Percentiles rank a stretch among this genome's conserved stretches.
Conservation (phyloP, 2,888 invertebrate species). For the Trichacis sp. region DNA sequence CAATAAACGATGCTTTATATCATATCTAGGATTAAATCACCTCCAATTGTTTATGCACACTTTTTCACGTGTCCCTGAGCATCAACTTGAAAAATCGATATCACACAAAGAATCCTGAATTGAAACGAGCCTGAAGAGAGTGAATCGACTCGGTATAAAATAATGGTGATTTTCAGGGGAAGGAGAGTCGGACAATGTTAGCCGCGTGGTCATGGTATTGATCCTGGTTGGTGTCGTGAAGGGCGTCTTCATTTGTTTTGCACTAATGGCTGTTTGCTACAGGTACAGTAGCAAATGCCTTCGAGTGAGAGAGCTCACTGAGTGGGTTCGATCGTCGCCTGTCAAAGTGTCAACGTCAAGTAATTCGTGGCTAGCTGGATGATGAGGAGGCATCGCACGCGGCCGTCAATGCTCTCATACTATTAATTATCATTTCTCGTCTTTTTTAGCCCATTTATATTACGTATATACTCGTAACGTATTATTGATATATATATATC, state of each 20-base stretch:
- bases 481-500: constrained; percentile 35
- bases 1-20: too few relatives aligned
- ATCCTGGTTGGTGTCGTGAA: constrained; percentile 93
- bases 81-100: too few relatives aligned
- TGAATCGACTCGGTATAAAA: constrained; percentile 29
- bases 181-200: constrained; percentile 80
- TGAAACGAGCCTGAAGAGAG: background rate
- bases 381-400: constrained; percentile 65
- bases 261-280: constrained; percentile 95
- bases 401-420: constrained; percentile 58
- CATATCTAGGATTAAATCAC: too few relatives aligned
- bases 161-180: constrained; percentile 74
- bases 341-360: constrained; percentile 55
- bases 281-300: constrained; percentile 75
- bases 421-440: constrained; percentile 46
- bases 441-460: constrained; percentile 51
- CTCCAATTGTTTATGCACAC: too few relatives aligned
- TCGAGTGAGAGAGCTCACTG: constrained; percentile 38
- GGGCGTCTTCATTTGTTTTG: constrained; percentile 95
- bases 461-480: constrained; percentile 24
- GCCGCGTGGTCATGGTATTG: constrained; percentile 91
- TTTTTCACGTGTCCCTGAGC: too few relatives aligned
- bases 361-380: constrained; percentile 64
- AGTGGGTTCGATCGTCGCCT: constrained; percentile 55
- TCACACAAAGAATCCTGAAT: too few relatives aligned